Percentiles rank a stretch among this genome's conserved stretches.
Evolutionary conservation across 2,797 vertebrate genomes (phyloP).

Genomic region (Lemur catta): DNA sequence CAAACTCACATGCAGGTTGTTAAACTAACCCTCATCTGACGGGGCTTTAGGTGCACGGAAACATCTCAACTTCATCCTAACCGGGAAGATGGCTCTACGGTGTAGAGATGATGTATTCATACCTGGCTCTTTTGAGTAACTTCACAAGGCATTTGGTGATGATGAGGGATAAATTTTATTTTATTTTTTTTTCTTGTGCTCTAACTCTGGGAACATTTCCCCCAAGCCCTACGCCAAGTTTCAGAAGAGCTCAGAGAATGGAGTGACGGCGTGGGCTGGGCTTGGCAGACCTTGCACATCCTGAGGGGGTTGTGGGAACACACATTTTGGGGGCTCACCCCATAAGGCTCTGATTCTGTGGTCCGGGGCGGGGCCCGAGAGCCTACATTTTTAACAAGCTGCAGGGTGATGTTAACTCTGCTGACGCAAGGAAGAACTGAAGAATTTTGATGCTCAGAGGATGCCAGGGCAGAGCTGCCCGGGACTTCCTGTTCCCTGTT

Average conservation of each 20-base stretch:
- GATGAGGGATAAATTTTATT: not conserved
- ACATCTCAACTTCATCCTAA: not conserved
- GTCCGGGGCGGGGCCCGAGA: not conserved
- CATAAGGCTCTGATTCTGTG: not conserved
- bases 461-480: not conserved
- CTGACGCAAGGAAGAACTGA: not conserved
- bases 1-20: not conserved
- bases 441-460: not conserved
- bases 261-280: not conserved
- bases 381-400: not conserved
- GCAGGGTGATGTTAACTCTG: not conserved
- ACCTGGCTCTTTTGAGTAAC: not conserved
- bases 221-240: not conserved
- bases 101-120: too few relatives aligned
- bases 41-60: accelerated
- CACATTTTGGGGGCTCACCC: not conserved
- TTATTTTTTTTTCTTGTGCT: not conserved
- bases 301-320: not conserved
- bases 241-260: not conserved
- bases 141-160: not conserved
- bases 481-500: too few relatives aligned
- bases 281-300: not conserved
- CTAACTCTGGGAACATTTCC: not conserved
- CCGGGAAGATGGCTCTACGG: accelerated
- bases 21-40: not conserved